Base-by-base conservation (phyloP, 2,888 invertebrate species). In the Minunthozetes semirufus region DNA sequence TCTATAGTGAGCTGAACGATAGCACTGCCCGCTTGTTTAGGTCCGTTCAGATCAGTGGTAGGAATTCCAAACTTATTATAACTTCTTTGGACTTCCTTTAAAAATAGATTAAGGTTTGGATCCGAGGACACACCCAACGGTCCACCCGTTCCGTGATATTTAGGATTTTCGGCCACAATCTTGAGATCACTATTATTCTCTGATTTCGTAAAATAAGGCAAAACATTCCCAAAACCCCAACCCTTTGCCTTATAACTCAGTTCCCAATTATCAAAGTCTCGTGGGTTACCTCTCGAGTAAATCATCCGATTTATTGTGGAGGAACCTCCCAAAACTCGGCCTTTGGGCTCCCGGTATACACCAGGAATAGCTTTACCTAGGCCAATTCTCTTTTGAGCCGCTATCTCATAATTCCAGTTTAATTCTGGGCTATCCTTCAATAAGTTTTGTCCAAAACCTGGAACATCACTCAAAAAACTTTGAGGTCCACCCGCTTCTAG, bases 401-500 rank as follows among this genome's bases (percentile, higher is more conserved):
- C 38, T 15, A 63, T 66, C 9, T 15, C 33, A 33, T 73, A 73
- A 27, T 73, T 61, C 73, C 73, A 73, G 19, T 73, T 63, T 13
- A 63, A 15, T 13, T 66, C 38, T 9, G 38, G 70, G 15, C 27
- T 29, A 48, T 68, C 27, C 5, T n/a, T 9, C 13, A 13, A 11
- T 25, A 29, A 25, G 6, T 38, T 22, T 1, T 8, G 33, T 5
- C 3, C 33, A 33, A 33, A 1, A 5, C 63, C 73, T n/a, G 73
- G 61, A 15, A 48, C 48, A 38, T 73, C 73, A 1, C 15, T 63
- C 6, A 66, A 8, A 2, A 48, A 3, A 22, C 5, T 73, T 27
- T 73, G 73, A 2, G 66, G 25, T 13, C 73, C 73, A 5, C 73
- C 73, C 8, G 73, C 73, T 38, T 73, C 73, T 48, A 73, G n/a